Conservation (phyloP, 2,797 vertebrate genomes). For the Chelon labrosus region DNA sequence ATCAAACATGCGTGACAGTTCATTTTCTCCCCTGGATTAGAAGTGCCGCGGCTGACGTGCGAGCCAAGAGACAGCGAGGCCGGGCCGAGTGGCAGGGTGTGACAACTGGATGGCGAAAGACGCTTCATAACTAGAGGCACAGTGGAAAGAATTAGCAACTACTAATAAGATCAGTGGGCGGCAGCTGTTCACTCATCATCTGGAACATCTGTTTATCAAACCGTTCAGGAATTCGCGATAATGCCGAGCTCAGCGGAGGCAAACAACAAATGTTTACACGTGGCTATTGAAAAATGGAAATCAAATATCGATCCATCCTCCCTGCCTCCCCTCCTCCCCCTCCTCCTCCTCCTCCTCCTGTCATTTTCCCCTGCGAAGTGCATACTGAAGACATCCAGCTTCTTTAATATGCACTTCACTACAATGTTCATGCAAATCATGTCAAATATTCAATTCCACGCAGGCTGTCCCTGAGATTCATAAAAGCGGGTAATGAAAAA, state of each 20-base stretch:
- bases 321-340: neutral
- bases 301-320: neutral
- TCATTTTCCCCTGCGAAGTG: neutral
- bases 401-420: conserved; percentile 32
- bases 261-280: conserved; percentile 38
- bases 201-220: conserved; percentile 64
- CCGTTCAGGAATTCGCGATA: conserved; percentile 35
- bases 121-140: conserved; percentile 46
- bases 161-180: conserved; percentile 66
- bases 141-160: conserved; percentile 59
- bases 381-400: conserved; percentile 1
- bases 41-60: conserved; percentile 11
- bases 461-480: conserved; percentile 38
- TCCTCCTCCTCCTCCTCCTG: too few species aligned
- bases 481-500: conserved; percentile 52
- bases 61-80: conserved; percentile 20
- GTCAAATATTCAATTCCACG: conserved; percentile 53
- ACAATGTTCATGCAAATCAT: conserved; percentile 41
- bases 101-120: conserved; percentile 43
- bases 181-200: conserved; percentile 68
- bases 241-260: conserved; percentile 14
- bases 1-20: conserved; percentile 60
- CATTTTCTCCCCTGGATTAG: conserved; percentile 57
- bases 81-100: conserved; percentile 20
- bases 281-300: conserved; percentile 6